These are phyloP conservation scores for Mesoclemmys tuberculata DNA, from an alignment of 2,113 vertebrate species.

Conservation along the genomic window DNA sequence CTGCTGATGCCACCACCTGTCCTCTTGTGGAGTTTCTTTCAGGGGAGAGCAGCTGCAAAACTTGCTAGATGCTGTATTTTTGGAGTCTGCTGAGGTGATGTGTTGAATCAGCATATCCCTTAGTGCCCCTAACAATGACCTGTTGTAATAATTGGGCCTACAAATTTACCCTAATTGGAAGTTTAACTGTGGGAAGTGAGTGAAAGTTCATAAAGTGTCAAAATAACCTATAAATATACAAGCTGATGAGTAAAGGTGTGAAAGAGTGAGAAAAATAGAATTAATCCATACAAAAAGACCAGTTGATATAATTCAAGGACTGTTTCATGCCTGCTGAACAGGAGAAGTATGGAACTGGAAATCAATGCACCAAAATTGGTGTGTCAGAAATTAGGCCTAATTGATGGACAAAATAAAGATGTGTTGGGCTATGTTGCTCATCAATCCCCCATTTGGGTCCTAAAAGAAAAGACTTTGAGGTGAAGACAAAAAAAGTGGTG, in stretches of 20 bases:
- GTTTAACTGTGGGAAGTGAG: neutral
- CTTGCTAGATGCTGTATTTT: neutral
- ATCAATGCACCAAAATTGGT: neutral
- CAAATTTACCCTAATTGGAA: neutral
- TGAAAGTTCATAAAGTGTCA: neutral
- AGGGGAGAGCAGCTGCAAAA: accelerated
- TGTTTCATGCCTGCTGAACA: neutral
- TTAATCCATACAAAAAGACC: neutral
- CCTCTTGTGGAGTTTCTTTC: neutral
- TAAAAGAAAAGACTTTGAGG: neutral
- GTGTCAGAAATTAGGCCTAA: neutral
- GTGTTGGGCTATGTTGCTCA: neutral
- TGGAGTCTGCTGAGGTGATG: neutral
- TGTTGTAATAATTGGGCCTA: neutral
- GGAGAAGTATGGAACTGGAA: neutral
- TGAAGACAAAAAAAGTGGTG: neutral
- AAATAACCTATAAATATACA: neutral
- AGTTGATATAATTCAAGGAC: neutral
- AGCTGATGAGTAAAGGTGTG: neutral
- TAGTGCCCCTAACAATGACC: neutral
- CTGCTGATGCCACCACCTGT: neutral
- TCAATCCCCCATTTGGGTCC: neutral
- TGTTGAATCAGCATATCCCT: neutral
- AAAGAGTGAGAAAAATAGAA: neutral
- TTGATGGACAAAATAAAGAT: neutral